Evolutionary conservation across 2,797 vertebrate genomes (phyloP), one percentile per base, ranked within the genome.

Genomic region (Poeciliopsis turneri): DNA sequence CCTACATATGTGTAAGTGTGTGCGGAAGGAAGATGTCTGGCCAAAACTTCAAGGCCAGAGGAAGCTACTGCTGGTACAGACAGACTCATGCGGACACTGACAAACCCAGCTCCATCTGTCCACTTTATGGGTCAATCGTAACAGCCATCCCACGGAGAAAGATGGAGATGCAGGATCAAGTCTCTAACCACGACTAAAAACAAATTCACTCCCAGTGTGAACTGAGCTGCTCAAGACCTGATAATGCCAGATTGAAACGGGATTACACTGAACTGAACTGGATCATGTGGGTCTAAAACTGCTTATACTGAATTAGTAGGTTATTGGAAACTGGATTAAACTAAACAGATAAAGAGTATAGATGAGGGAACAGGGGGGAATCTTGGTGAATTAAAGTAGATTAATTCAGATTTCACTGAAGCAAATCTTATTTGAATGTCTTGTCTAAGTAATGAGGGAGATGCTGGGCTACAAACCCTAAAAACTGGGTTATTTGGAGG

Each of bases 21-120:
- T 70, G 75, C 61, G 25, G 28, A 28, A 70, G 25, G 28, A 28
- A 77, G 49, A 49, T 39, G 83, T 86, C 82, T 89, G 83, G 89
- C 88, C 80, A 88, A 89, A 92, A 88, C 87, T 87, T 85, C 87
- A 89, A 91, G 83, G 69, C 75, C 79, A 87, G 49, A 76, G 80
- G 79, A 90, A 81, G 83, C 69, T 70, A 88, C 84, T 87, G 86
- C 91, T 89, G 84, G 51, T 86, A 47, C 88, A 92, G 90, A 88
- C 90, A 73, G 79, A 87, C 88, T 81, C 90, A 89, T 11, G 80
- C 87, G 78, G 84, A 82, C 79, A 90, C 79, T 80, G 84, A 88
- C 68, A 73, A 85, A 90, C 88, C 79, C 85, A 80, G 80, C 77
- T 89, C 92, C 93, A 92, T 93, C 91, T 94, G 92, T 89, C 89